Evolutionary conservation across 1,140 invertebrate genomes (phyloP).

Genomic region (Pogonomyrmex barbatus): DNA sequence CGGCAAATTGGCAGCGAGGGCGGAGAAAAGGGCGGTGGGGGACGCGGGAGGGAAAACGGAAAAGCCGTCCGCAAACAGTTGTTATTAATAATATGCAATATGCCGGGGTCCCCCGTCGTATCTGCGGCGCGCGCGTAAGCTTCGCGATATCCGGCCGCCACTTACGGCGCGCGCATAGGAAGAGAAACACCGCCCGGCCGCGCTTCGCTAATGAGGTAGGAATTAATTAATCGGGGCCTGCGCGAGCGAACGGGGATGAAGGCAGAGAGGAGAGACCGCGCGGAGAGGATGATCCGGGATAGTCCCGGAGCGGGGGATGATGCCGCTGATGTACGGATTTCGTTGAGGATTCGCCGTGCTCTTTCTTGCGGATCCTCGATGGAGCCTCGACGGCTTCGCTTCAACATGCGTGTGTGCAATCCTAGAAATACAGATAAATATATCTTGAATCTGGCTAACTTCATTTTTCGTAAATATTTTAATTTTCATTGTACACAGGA

Average conservation of each 20-base stretch:
- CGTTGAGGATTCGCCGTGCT: slow-evolving; percentile 36
- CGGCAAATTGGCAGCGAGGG: slow-evolving; percentile 53
- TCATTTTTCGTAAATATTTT: too few relatives aligned
- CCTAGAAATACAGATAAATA: too few relatives aligned
- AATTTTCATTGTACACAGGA: too few relatives aligned
- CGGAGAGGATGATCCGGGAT: slow-evolving; percentile 1
- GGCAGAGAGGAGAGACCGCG: not conserved
- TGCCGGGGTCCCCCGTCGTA: not conserved
- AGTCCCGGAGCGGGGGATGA: not conserved
- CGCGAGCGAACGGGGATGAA: slow-evolving; percentile 15
- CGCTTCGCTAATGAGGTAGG: slow-evolving; percentile 81
- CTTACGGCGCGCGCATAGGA: slow-evolving; percentile 49
- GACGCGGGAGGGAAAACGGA: slow-evolving; percentile 27
- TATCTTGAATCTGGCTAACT: too few relatives aligned
- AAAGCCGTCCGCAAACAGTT: slow-evolving; percentile 67
- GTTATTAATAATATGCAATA: slow-evolving; percentile 69
- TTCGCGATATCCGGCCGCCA: slow-evolving; percentile 47
- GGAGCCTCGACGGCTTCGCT: not conserved
- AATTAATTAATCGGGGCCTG: slow-evolving; percentile 82
- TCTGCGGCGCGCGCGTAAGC: slow-evolving; percentile 42
- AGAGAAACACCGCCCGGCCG: slow-evolving; percentile 76
- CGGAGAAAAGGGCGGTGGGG: not conserved
- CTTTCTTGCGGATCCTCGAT: slow-evolving; percentile 28
- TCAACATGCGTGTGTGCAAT: too few relatives aligned
- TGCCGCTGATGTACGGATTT: slow-evolving; percentile 32